Evolutionary conservation across 92 coral and sea anemone genomes (phyloP), one percentile per base, ranked within the genome.

Genomic region (Porites rus): DNA sequence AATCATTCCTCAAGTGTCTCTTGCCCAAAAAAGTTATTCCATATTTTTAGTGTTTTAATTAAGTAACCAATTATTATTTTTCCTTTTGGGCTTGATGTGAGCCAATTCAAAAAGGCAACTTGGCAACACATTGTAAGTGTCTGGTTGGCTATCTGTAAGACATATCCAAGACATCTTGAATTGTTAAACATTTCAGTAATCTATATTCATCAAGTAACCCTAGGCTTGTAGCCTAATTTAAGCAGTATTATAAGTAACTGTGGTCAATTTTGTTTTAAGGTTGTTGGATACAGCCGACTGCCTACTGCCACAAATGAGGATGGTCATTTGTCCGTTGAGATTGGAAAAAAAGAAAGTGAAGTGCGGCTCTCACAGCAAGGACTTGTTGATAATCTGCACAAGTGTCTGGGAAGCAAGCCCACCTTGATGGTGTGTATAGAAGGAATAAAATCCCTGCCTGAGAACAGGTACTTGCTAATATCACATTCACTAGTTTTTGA

Each of bases 371-470:
- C 86, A 71, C 99, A 97, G 64, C 96, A 96, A 21, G 86, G 80
- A 25, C 91, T 97, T 73, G 99, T 97, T 54, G 96, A 92, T 86
- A 93, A 90, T 10, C 93, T 97, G 1, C 99, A 97, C 65, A 97
- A 97, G 86, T 84, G 94, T 70, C 86, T 97, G 53, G 99, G 98
- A 7, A 95, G 93, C 74, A 97, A 95, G 82, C 98, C 99, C 24
- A 90, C 96, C 61, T 66, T 97, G 21, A 93, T 93, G 93, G 97
- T 97, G 67, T 97, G 98, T 85, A 98, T 97, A 4, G 99, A 95
- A 52, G 99, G 99, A 64, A 90, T 97, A 43, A 97, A 97, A 88
- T 97, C 99, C 66, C 83, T 97, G 25, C 99, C 99, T 51, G 99
- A 97, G 84, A 94, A 95, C 91, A 94, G 97, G 98, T 96, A 68